A percentile compares a stretch with the other conserved stretches of the same genome.
These are phyloP conservation scores for Rhipidura dahli DNA, from an alignment of 2,113 vertebrate species.

Conservation along the genomic window DNA sequence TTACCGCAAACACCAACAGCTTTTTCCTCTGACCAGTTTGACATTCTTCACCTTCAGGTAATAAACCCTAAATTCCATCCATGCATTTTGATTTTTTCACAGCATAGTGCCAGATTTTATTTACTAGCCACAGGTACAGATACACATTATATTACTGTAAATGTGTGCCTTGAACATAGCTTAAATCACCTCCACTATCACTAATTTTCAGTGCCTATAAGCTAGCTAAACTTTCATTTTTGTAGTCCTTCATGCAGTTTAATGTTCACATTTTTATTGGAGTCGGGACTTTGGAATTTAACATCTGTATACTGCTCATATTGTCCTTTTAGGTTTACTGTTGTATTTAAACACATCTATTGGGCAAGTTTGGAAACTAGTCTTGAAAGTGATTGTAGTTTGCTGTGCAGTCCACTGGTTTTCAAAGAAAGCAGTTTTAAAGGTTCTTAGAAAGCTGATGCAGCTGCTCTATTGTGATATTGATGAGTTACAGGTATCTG, in stretches of 20 bases:
- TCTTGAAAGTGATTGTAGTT: constrained; percentile 54
- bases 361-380: constrained; percentile 69
- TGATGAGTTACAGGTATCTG: constrained; percentile 81
- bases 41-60: constrained; percentile 93
- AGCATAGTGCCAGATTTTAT: constrained; percentile 72
- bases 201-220: constrained; percentile 47
- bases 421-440: constrained; percentile 67
- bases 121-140: constrained; percentile 55
- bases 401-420: constrained; percentile 64
- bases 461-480: constrained; percentile 79
- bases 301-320: constrained; percentile 36
- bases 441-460: constrained; percentile 71
- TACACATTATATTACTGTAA: constrained; percentile 52
- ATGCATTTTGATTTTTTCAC: constrained; percentile 72
- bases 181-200: constrained; percentile 59
- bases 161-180: constrained; percentile 54
- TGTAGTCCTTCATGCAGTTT: constrained; percentile 41
- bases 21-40: constrained; percentile 89
- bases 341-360: constrained; percentile 57
- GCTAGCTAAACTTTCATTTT: constrained; percentile 65
- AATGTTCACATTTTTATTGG: constrained; percentile 40
- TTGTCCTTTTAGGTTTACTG: constrained; percentile 45
- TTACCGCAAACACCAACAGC: constrained; percentile 87
- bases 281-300: constrained; percentile 42
- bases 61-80: constrained; percentile 82